Evolutionary conservation across 2,888 invertebrate species (phyloP).

Genomic region (Dione vanillae): DNA sequence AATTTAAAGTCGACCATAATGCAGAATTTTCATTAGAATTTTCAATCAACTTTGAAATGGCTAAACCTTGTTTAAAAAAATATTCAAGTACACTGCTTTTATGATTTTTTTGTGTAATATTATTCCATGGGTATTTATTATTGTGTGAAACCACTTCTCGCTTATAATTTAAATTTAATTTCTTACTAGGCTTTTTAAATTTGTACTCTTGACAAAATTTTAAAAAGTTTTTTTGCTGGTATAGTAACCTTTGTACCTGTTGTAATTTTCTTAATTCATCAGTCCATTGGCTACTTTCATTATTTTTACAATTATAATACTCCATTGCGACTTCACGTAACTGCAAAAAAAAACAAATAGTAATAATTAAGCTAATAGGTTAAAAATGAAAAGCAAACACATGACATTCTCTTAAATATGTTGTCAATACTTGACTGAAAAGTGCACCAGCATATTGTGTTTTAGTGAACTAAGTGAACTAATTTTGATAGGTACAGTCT

Average conservation of each 20-base stretch:
- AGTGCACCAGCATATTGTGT: too few relatives aligned
- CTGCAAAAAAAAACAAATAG: constrained; percentile 67
- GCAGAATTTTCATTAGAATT: constrained; percentile 59
- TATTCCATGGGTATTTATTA: constrained; percentile 76
- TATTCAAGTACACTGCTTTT: constrained; percentile 64
- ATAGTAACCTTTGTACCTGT: constrained; percentile 70
- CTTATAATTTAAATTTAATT: constrained; percentile 54
- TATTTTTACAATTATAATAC: constrained; percentile 87
- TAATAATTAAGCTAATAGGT: constrained; percentile 22
- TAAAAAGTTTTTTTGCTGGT: constrained; percentile 70
- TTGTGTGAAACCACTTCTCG: constrained; percentile 69
- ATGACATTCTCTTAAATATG: too few relatives aligned
- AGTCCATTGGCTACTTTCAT: constrained; percentile 76
- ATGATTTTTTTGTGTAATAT: constrained; percentile 64
- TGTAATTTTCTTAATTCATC: constrained; percentile 73
- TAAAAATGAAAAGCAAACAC: not conserved
- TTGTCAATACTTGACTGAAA: too few relatives aligned
- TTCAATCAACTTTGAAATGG: constrained; percentile 60
- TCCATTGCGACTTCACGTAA: constrained; percentile 89
- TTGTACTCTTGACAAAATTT: constrained; percentile 71
- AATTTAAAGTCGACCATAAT: constrained; percentile 60
- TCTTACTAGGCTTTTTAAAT: constrained; percentile 60
- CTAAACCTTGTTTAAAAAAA: constrained; percentile 67
- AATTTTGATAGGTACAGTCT: too few relatives aligned
- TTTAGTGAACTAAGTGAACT: too few relatives aligned